phyloP scores from a whole-genome alignment of 2,113 vertebrate species.

The Crypturellus undulatus region DNA sequence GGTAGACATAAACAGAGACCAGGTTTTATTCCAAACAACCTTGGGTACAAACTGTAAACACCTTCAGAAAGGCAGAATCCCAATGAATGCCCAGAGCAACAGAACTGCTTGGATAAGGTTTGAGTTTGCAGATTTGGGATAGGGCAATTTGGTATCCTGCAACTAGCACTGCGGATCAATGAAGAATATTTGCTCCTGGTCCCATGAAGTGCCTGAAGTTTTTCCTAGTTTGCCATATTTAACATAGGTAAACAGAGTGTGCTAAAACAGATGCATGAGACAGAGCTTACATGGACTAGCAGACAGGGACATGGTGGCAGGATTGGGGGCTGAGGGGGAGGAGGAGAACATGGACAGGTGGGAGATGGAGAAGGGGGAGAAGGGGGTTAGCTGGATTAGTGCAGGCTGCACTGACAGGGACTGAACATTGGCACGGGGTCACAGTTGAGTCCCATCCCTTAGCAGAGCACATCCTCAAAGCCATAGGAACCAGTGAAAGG shows the following conservation, averaged over 20 bases:
- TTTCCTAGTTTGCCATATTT: neutral
- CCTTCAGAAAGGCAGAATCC: neutral
- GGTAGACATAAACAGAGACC: neutral
- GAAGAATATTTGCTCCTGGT: neutral
- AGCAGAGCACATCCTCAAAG: constrained; percentile 88
- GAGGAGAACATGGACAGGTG: neutral
- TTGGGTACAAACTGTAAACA: neutral
- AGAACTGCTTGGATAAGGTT: neutral
- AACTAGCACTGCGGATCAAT: neutral
- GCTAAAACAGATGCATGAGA: neutral
- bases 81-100: neutral
- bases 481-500: constrained; percentile 86
- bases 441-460: neutral
- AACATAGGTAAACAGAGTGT: neutral
- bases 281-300: neutral
- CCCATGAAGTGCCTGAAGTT: neutral
- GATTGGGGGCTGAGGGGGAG: neutral
- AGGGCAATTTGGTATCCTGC: neutral
- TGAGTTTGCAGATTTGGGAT: neutral
- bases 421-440: neutral
- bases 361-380: neutral
- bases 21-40: neutral
- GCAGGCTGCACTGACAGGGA: neutral
- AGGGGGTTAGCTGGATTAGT: neutral
- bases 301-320: neutral